Base-by-base conservation (phyloP, 2,797 vertebrate species). In the Ciconia nigra region DNA sequence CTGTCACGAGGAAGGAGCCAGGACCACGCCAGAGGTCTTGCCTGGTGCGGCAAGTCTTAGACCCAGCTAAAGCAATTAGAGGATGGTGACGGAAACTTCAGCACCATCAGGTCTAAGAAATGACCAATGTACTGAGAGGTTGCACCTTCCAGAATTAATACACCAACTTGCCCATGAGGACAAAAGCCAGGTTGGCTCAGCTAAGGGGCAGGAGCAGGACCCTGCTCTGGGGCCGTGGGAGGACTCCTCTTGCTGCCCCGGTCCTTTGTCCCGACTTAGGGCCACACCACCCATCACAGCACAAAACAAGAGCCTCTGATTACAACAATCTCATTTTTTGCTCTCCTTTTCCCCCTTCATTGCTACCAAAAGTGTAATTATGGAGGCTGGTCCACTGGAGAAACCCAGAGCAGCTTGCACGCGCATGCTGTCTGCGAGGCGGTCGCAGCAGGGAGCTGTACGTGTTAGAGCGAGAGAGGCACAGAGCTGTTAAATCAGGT, bases 191-290 rank as follows among this genome's bases (percentile, higher is more conserved):
- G 19, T 0, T 35, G 54, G 61, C 37, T 94, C n/a, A 44, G 63
- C 10, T 3, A 0, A 17, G 29, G 29, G n/a, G 33, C 44, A 58
- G 31, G 26, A 84, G 22, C 28, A 44, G 22, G 42, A 69, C 20
- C 42, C 31, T 76, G 76, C 7, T 61, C 18, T 1, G 1, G 8
- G 15, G 12, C 7, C 1, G 6, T 7, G 0, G 33, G 10, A 65
- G 8, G 44, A 28, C 31, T 62, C 26, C 16, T 26, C 41, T 19
- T 18, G 24, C 19, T 54, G 70, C 51, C 51, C 47, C 19, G 37
- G 31, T 28, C 61, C 39, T 26, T 49, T 39, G n/a, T 37, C 63
- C 51, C 3, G 0, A 42, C 14, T 39, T 25, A 10, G 1, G 25
- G 26, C 15, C 26, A 31, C 73, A 47, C 10, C 37, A 59, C 22